Base-by-base conservation (phyloP, 1,140 invertebrate species). In the Monomorium pharaonis region DNA sequence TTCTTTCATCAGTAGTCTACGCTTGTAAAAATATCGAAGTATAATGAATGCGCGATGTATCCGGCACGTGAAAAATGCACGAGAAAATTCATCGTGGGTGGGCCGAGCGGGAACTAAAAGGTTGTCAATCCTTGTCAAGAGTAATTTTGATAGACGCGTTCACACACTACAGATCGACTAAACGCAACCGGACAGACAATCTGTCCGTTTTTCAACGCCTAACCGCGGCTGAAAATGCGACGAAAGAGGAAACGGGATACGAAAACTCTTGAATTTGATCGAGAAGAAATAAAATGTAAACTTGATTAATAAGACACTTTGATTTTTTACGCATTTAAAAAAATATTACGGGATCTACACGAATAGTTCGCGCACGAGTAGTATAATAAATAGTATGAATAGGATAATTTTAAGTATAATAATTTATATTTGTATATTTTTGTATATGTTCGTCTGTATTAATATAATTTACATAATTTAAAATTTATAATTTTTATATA, bases 71-170 rank as follows among this genome's bases (percentile, higher is more conserved):
- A 81, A 81, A 72, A 81, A 58, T 72, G 5, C 30, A 30, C 14
- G 51, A 72, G 33, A 72, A 49, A 18, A 72, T 67, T 54, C 60
- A 5, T 16, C 37, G 72, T 80, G 60, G 60, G 83, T 78, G 74
- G 74, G 74, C 12, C 63, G 14, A 47, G n/a, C 16, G n/a, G 63
- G 62, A 69, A 37, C 60, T 85, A 85, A 85, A 85, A 85, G 83
- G 74, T 85, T 85, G 83, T 85, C 74, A 85, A 85, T 85, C 33
- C 49, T 5, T 85, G 83, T 80, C 83, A 80, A 67, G 33, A 78
- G 18, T 78, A 65, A 78, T 85, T 63, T 54, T 77, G 63, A 80
- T 69, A 77, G 47, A 42, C 42, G 21, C 49, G 49, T 74, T 18
- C 37, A 37, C 37, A 37, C 37, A 67, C 18, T n/a, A 16, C 5